These are phyloP conservation scores for Platygyra sinensis DNA, from an alignment of 64 coral and sea anemone genomes.

Conservation along the genomic window DNA sequence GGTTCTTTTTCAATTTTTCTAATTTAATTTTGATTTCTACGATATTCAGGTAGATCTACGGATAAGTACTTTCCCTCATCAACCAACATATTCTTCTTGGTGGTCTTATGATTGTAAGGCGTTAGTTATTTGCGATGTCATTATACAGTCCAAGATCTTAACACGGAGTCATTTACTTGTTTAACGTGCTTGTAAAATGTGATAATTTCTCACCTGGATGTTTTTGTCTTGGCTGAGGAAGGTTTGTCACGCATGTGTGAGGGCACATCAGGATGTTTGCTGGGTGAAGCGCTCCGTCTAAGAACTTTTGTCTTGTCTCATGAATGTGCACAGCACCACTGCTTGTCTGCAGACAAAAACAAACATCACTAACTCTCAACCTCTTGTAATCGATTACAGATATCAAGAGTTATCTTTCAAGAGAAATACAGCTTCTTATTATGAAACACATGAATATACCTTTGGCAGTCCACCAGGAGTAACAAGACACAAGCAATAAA, in stretches of 20 bases:
- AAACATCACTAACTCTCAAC: background rate
- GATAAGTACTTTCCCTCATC: too few relatives aligned
- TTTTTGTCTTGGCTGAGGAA: slow-evolving; percentile 94
- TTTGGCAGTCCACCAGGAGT: slow-evolving; percentile 84
- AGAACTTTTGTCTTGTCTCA: slow-evolving; percentile 89
- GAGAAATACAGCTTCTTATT: too few relatives aligned
- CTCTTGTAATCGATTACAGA: background rate
- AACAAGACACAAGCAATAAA: slow-evolving; percentile 94
- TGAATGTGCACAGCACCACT: slow-evolving; percentile 82
- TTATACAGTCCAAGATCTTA: too few relatives aligned
- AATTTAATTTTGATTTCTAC: too few relatives aligned
- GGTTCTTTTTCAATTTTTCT: too few relatives aligned
- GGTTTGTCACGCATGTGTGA: slow-evolving; percentile 91
- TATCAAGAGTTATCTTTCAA: too few relatives aligned
- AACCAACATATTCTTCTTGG: too few relatives aligned
- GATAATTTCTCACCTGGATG: slow-evolving; percentile 74
- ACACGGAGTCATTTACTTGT: background rate
- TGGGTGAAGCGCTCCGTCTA: slow-evolving; percentile 90
- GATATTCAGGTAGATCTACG: too few relatives aligned
- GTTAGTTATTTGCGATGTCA: too few relatives aligned
- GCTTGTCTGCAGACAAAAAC: slow-evolving; percentile 51
- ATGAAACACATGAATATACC: slow-evolving; percentile 22
- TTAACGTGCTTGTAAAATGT: too few relatives aligned
- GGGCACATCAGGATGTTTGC: slow-evolving; percentile 99
- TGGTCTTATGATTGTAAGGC: too few relatives aligned